phyloP scores from a whole-genome alignment of 2,113 vertebrate species.

The Hypanus sabinus region DNA sequence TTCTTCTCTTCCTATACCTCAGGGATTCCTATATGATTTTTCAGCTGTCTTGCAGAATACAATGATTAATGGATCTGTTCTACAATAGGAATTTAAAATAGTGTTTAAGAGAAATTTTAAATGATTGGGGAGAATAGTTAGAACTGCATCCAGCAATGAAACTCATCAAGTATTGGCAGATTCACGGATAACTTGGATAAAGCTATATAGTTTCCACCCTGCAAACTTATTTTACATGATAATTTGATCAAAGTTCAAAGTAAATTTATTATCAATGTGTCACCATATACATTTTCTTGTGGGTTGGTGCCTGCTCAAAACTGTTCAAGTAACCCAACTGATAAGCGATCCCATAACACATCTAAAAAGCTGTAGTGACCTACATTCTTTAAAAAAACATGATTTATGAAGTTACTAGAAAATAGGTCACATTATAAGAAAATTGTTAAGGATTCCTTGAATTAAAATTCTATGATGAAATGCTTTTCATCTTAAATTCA shows the following conservation, averaged over 20 bases:
- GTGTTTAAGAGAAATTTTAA: background rate
- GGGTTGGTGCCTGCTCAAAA: background rate
- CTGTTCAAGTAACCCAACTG: background rate
- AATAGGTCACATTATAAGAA: background rate
- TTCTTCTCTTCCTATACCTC: background rate
- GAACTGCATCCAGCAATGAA: background rate
- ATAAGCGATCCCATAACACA: background rate
- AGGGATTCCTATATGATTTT: too few relatives aligned
- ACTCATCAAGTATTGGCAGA: background rate
- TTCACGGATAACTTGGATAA: background rate
- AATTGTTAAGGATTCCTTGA: background rate
- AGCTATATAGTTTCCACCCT: background rate
- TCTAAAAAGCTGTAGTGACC: background rate
- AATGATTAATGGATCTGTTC: conserved; percentile 4
- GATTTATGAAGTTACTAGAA: conserved; percentile 26
- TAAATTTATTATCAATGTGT: too few relatives aligned
- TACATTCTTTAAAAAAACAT: background rate
- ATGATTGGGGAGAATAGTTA: background rate
- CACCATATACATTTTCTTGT: too few relatives aligned
- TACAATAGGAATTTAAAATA: background rate
- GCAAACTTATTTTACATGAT: background rate
- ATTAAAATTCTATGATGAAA: conserved; percentile 4
- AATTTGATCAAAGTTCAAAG: background rate
- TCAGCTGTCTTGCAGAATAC: conserved; percentile 11
- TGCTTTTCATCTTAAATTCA: background rate